Evolutionary conservation across 2,888 invertebrate species (phyloP).

Genomic region (Brachyptera putata): DNA sequence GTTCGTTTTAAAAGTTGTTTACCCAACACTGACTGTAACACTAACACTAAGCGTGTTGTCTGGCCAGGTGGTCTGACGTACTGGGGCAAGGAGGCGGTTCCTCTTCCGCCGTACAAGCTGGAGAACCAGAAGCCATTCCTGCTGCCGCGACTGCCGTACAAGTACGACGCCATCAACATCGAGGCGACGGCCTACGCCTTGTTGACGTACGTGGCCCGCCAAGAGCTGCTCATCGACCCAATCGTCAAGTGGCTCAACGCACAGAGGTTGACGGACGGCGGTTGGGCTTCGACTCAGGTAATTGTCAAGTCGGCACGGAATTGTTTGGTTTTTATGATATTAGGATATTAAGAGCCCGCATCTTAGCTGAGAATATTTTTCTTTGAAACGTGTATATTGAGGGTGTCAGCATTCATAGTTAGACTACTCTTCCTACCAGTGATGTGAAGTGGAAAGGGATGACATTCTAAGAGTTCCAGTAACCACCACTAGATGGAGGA

Average conservation of each 20-base stretch:
- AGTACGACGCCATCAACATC: conserved; percentile 85
- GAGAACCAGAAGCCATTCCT: conserved; percentile 91
- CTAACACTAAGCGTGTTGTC: too few relatives aligned
- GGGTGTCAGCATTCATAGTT: too few relatives aligned
- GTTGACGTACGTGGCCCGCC: conserved; percentile 79
- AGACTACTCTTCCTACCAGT: too few relatives aligned
- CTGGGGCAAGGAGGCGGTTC: conserved; percentile 77
- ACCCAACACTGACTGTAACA: too few relatives aligned
- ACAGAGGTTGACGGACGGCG: conserved; percentile 79
- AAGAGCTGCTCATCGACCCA: conserved; percentile 74
- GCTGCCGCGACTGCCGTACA: conserved; percentile 80
- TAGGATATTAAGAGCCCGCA: too few relatives aligned
- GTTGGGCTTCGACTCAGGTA: conserved; percentile 81
- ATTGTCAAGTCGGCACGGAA: neutral
- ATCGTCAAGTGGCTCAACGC: conserved; percentile 90
- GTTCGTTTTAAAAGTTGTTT: too few relatives aligned
- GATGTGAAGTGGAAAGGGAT: too few relatives aligned
- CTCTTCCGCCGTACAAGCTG: conserved; percentile 75
- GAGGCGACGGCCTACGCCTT: conserved; percentile 91
- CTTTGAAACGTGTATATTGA: too few relatives aligned
- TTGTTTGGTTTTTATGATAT: too few relatives aligned
- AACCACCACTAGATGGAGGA: too few relatives aligned
- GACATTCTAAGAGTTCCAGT: too few relatives aligned
- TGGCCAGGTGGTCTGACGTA: conserved; percentile 74
- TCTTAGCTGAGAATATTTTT: too few relatives aligned